Base-by-base conservation (phyloP, 2,113 vertebrate species). In the Murina feae region DNA sequence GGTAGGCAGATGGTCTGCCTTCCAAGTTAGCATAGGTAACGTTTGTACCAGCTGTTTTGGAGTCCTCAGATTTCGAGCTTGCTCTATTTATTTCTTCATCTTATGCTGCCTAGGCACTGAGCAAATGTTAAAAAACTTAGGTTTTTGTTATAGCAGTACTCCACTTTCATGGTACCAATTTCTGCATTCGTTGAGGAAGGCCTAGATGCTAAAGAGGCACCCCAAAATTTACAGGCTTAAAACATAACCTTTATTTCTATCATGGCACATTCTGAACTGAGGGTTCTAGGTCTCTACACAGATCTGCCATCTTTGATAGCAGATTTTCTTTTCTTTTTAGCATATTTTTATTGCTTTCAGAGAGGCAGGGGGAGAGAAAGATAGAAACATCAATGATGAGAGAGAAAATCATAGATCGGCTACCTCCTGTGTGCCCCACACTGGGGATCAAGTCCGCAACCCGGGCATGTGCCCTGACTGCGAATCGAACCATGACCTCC, bases 161-260 rank as follows among this genome's bases (percentile, higher is more conserved):
- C 76, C 12, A 16, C 58, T 87, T 68, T 42, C 68, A 82, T 58
- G 66, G 35, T 92, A 63, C 30, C 4, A 25, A 30, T 75, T 86
- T 18, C 35, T 60, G 13, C 60, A 53, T 85, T 60, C 72, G 58
- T 74, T 85, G 89, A 37, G 32, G 32, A 76, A 69, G 55, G 53
- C 49, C 78, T 79, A 23, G n/a, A 25, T 96, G 23, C 58, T 63
- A 2, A 69, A 78, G 28, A 74, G 35, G 37, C 32, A 60, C 13
- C 16, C 53, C 82, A 82, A 71, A 89, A 81, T 71, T 65, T 53
- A 60, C 35, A 82, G 76, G 20, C 23, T 85, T 86, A 63, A 96
- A 89, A 87, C 28, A 25, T 68, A 53, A 85, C 79, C 58, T 87
- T 84, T 71, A 5, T 76, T 96, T 90, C 42, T 92, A 14, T 94